Evolutionary conservation across 2,797 vertebrate genomes (phyloP), one percentile per base, ranked within the genome.

Genomic region (Eupleurogrammus muticus): DNA sequence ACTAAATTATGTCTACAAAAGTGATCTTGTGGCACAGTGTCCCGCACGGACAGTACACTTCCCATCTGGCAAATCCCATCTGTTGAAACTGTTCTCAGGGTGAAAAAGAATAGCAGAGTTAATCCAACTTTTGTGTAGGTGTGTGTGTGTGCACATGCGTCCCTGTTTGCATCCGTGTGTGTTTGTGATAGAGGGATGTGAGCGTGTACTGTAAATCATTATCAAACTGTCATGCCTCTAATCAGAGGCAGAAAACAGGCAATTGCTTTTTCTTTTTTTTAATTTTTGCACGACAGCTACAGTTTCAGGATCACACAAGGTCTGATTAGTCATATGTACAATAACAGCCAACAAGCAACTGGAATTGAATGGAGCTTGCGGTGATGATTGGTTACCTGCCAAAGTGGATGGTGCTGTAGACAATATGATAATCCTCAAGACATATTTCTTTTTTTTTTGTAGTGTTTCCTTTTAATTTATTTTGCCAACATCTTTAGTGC

Each of bases 401-500:
- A 88, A 81, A 77, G 66, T 73, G 82, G 70, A 85, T 72, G 75
- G 62, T 50, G 66, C 59, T 78, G 81, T 40, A 83, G 81, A 87
- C 71, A 87, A 89, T 87, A 79, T 86, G 77, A 70, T 89, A 88
- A 89, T 89, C 82, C 86, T 88, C 83, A 78, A 88, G 81, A 86
- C 74, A 32, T 76, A n/a, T 79, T 72, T 83, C 73, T 67, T 72
- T 61, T 72, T 56, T 71, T 40, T 38, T 66, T 19, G 1, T 70
- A 74, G 82, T 70, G 81, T 84, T 81, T 80, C 44, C 46, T 77
- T 82, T 85, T 82, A n/a, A 68, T 81, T 79, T 84, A 79, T 86
- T 88, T 90, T 87, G 86, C 85, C 84, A 87, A 80, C 79, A 83
- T 80, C 17, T 70, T 63, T 12, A n/a, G 62, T 81, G 87, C 87